Evolutionary conservation across 2,888 invertebrate genomes (phyloP), one percentile per base, ranked within the genome.

Genomic region (Trachelus troglodyta): DNA sequence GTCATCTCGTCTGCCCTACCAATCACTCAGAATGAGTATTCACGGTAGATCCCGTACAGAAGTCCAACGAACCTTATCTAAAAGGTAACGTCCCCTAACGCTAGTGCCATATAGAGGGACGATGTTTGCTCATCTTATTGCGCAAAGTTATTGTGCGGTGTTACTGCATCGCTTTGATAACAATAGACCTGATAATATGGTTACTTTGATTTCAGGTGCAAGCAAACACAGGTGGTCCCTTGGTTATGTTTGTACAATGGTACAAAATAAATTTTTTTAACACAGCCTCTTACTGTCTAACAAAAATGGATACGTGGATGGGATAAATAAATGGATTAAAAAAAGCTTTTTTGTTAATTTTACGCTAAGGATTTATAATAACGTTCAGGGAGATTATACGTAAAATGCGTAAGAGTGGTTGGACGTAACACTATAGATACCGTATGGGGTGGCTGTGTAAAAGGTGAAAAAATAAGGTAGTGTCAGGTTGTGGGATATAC

Each of bases 171-270:
- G 56, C 56, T 56, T 56, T 37, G n/a, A 37, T 15, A 31, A 35
- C 68, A 34, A 74, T 69, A 71, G 78, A 75, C 75, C 1, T 69
- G 75, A 40, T 75, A 12, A 37, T n/a, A 37, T 6, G 56, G 15
- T 37, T 33, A 34, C 83, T 88, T 88, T 86, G 85, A 86, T 90
- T 89, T 90, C 89, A 90, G 89, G 90, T 89, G 90, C 85, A 84
- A 87, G 90, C 86, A 91, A 91, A 91, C 90, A 91, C 91, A 91
- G 91, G 91, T 91, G 91, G 81, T 77, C 15, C 40, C 15, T 56
- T 23, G 23, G 23, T 15, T 23, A 56, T 23, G 23, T 23, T 23
- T 23, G 56, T 56, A 56, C 56, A 11, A 9, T 56, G 56, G 23
- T 56, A 9, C 23, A 56, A 9, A 23, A 56, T 56, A 23, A 1